phyloP scores from a whole-genome alignment of 2,797 vertebrate species.

The Phalloptychus januarius region DNA sequence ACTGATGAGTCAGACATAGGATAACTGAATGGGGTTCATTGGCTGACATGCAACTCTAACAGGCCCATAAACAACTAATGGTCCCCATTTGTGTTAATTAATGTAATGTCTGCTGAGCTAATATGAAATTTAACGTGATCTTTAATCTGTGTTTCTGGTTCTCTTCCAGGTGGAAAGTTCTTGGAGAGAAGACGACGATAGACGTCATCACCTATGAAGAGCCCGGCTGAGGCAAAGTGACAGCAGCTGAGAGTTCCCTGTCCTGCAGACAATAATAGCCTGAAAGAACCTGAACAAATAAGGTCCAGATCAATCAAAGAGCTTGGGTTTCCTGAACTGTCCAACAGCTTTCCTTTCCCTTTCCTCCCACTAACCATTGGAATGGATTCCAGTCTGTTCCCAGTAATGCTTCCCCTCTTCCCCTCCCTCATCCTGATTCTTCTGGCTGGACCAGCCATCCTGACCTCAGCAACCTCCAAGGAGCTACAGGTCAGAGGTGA shows the following conservation, averaged over 20 bases:
- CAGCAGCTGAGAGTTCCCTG: neutral
- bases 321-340: neutral
- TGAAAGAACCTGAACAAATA: conserved; percentile 2
- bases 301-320: neutral
- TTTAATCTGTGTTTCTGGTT: conserved; percentile 32
- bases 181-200: conserved; percentile 6
- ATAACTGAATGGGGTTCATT: conserved; percentile 34
- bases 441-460: conserved; percentile 51
- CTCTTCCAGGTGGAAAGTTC: conserved; percentile 35
- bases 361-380: conserved; percentile 25
- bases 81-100: conserved; percentile 39
- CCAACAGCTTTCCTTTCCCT: neutral
- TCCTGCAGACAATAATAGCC: neutral
- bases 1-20: conserved; percentile 1
- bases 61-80: conserved; percentile 46
- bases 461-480: conserved; percentile 32
- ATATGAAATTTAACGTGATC: conserved; percentile 11
- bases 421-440: conserved; percentile 61
- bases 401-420: conserved; percentile 29
- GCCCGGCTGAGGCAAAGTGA: conserved; percentile 7
- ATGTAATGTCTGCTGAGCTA: conserved; percentile 36
- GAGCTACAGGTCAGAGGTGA: conserved; percentile 58
- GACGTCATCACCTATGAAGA: neutral
- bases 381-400: neutral
- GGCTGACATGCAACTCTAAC: conserved; percentile 37